These are phyloP conservation scores for Zaprionus kolodkinae DNA, from an alignment of 1,140 invertebrate species.

Conservation along the genomic window DNA sequence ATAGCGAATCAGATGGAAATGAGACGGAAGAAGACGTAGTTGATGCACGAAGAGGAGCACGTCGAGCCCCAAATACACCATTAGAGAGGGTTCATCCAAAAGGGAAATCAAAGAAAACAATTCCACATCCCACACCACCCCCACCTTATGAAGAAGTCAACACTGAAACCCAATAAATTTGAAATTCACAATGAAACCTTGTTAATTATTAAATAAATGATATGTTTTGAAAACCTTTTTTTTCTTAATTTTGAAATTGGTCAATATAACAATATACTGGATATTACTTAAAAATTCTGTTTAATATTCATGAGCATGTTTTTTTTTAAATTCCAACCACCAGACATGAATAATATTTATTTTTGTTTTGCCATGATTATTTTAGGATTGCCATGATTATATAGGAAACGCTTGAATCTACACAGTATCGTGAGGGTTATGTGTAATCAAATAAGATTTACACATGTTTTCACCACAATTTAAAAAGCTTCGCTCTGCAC, in stretches of 20 bases:
- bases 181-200: no score
- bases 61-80: neutral
- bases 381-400: no score
- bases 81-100: constrained; percentile 2
- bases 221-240: no score
- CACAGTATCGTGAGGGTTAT: neutral
- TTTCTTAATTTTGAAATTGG: no score
- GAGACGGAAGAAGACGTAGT: neutral
- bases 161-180: neutral
- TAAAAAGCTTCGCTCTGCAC: neutral
- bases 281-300: no score
- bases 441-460: neutral
- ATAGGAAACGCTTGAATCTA: neutral
- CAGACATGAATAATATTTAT: no score
- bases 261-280: no score
- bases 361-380: no score
- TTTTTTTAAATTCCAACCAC: no score
- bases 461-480: neutral
- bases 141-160: constrained; percentile 14
- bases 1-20: neutral
- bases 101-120: neutral
- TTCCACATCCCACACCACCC: neutral
- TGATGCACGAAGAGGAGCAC: constrained; percentile 1
- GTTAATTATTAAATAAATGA: no score
- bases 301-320: no score